Evolutionary conservation across 2,113 vertebrate genomes (phyloP), one percentile per base, ranked within the genome.

Genomic region (Pelecanus crispus): DNA sequence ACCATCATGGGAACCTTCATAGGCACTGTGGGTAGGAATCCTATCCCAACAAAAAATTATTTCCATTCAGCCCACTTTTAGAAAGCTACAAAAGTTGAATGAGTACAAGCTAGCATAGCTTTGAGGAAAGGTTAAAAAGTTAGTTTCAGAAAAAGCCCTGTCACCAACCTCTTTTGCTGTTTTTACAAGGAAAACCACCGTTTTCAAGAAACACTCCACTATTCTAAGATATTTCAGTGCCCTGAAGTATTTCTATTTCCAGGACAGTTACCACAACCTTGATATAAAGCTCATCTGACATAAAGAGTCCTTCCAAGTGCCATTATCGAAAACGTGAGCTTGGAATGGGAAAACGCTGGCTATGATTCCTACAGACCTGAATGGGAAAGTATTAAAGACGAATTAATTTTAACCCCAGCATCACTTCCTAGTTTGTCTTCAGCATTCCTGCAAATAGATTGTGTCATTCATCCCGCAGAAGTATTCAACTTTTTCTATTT

Each of bases 1-100:
- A 6, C 19, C 49, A 21, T 3, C 47, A 11, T 0, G 5, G 56
- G 50, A 63, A 24, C 63, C n/a, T 42, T 10, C 58, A 40, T 0
- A 32, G 67, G 21, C 22, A 40, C 13, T 0, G 0, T 15, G 21
- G 22, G 59, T 0, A 31, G 55, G 18, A 52, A 61, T 32, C 56
- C 65, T 21, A 7, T 10, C n/a, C n/a, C 9, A 52, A 75, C 2
- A 4, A 28, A 28, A 74, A 74, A 31, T 53, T 47, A 77, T 12
- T 36, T 53, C 58, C 34, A 32, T 79, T 32, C 42, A 45, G n/a
- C 29, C 28, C 7, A 5, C 26, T 52, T 66, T 70, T 34, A 58
- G 74, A 79, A 81, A 91, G 66, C 15, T 38, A 68, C 56, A 71
- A 12, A 20, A 5, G 4, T 24, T 53, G 22, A 73, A n/a, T 17